phyloP scores from a whole-genome alignment of 2,888 invertebrate species.

The Alitta virens region DNA sequence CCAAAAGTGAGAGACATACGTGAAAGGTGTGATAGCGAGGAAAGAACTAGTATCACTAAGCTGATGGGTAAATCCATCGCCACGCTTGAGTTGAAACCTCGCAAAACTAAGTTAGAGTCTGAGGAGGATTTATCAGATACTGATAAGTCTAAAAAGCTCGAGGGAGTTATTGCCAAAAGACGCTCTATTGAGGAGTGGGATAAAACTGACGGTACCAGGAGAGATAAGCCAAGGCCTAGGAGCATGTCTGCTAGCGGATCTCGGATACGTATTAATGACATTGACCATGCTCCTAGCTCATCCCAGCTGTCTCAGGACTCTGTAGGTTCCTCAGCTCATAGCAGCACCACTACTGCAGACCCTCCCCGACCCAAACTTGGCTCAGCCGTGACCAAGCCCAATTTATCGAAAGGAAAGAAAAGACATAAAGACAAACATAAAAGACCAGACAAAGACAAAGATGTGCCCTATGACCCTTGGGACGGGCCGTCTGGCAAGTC shows the following conservation, averaged over 20 bases:
- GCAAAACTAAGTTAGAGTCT: slow-evolving; percentile 14
- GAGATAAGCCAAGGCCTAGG: slow-evolving; percentile 9
- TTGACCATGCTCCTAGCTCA: not conserved
- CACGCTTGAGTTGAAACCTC: slow-evolving; percentile 11
- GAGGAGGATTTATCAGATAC: slow-evolving; percentile 16
- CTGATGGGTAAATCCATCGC: slow-evolving; percentile 8
- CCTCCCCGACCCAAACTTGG: not conserved
- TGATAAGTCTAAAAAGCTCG: slow-evolving; percentile 5
- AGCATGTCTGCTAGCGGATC: slow-evolving; percentile 7
- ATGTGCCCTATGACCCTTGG: not conserved
- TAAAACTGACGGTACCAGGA: slow-evolving; percentile 1
- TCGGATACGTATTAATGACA: slow-evolving; percentile 5
- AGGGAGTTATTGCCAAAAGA: slow-evolving; percentile 8
- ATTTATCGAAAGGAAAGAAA: not conserved
- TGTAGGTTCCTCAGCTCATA: too few relatives aligned
- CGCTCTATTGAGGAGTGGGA: slow-evolving; percentile 5
- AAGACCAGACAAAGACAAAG: not conserved
- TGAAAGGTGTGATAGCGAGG: slow-evolving; percentile 13
- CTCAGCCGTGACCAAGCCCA: not conserved
- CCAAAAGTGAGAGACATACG: slow-evolving; percentile 4
- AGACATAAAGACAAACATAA: not conserved
- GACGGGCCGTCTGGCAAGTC: not conserved
- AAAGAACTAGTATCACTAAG: slow-evolving; percentile 11
- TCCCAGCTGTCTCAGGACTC: too few relatives aligned
- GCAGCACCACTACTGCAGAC: not conserved